phyloP scores from a whole-genome alignment of 2,797 vertebrate species.

The Spheniscus humboldti region DNA sequence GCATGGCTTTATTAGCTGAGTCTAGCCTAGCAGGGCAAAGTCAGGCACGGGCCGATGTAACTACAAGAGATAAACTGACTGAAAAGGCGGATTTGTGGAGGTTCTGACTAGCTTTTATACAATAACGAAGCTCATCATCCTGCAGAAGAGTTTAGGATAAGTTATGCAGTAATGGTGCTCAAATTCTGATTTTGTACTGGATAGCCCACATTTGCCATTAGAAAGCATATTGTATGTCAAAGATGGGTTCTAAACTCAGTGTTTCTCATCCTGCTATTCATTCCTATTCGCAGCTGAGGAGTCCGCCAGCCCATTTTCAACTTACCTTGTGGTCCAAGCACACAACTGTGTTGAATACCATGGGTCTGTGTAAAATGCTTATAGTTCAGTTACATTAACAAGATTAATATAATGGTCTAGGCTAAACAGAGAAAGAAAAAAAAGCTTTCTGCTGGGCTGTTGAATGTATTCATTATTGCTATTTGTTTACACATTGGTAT shows the following conservation, averaged over 20 bases:
- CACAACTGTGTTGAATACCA: background rate
- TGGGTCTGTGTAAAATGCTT: background rate
- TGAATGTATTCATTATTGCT: background rate
- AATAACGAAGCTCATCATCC: background rate
- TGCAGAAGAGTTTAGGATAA: background rate
- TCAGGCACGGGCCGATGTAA: slow-evolving; percentile 43
- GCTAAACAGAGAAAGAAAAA: background rate
- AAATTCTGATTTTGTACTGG: background rate
- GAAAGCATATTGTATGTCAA: background rate
- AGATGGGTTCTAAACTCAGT: background rate
- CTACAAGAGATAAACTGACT: background rate
- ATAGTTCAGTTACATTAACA: background rate
- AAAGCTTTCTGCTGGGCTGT: background rate
- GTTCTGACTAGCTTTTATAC: background rate
- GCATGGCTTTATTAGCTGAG: slow-evolving; percentile 43
- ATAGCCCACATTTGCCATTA: background rate
- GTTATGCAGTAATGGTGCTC: background rate
- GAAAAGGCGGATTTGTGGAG: background rate
- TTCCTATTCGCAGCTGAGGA: background rate
- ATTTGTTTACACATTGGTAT: background rate
- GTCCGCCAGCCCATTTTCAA: background rate
- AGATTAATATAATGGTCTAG: background rate
- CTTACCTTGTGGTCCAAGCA: background rate
- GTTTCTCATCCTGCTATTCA: background rate
- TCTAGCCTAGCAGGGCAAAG: slow-evolving; percentile 44